Percentiles rank a stretch among this genome's conserved stretches.
These are phyloP conservation scores for Scaptodrosophila latifasciaeformis DNA, from an alignment of 2,888 invertebrate species.

Conservation along the genomic window DNA sequence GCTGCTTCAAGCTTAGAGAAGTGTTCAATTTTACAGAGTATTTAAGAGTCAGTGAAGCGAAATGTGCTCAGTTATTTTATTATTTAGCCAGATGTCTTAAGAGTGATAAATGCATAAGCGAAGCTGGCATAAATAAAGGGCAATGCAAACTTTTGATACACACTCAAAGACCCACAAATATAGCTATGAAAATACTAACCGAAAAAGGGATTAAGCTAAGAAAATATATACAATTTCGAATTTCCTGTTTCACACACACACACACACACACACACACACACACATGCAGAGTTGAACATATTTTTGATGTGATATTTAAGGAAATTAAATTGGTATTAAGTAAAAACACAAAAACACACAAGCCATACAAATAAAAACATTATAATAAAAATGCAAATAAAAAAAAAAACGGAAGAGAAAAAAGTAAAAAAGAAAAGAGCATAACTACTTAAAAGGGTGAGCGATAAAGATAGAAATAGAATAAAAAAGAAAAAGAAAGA, in stretches of 20 bases:
- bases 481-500: background rate
- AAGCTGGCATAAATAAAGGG: background rate
- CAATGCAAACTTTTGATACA: background rate
- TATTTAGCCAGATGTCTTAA: too few species aligned
- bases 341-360: slow-evolving; percentile 1
- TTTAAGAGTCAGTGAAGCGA: too few species aligned
- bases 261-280: background rate
- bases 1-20: too few species aligned
- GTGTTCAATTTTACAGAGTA: too few species aligned
- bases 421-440: background rate
- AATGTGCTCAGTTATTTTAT: too few species aligned
- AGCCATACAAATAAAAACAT: slow-evolving; percentile 5
- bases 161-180: too few species aligned
- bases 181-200: too few species aligned
- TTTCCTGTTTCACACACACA: slow-evolving; percentile 28
- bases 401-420: background rate
- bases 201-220: slow-evolving; percentile 55
- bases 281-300: slow-evolving; percentile 2
- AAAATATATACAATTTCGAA: slow-evolving; percentile 60
- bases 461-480: too few species aligned
- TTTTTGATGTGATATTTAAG: slow-evolving; percentile 41
- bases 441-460: too few species aligned
- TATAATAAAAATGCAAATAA: background rate
- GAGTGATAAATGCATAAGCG: too few species aligned
- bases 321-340: slow-evolving; percentile 55